Evolutionary conservation across 2,113 vertebrate genomes (phyloP), one percentile per base, ranked within the genome.

Genomic region (Cebidichthys violaceus): DNA sequence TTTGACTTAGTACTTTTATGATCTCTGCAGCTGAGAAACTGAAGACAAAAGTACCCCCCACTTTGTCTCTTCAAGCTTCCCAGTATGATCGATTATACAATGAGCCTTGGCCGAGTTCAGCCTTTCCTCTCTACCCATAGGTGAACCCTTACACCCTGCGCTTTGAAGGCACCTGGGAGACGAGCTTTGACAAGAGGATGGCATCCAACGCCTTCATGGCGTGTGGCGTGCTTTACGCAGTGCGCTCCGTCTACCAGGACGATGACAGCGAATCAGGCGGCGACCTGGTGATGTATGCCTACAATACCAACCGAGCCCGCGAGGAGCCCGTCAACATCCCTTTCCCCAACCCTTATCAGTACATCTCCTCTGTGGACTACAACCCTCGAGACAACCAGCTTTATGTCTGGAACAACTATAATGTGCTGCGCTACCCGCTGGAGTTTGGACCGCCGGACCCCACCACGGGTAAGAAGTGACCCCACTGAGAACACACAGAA

Each of bases 141-240:
- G 97, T 98, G 41, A 99, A 99, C 90, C 97, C 97, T 0, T 99
- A 99, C 93, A 99, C 98, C 0, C 92, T 99, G 47, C 97, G 98
- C 14, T 97, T 99, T 4, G 98, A 99, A 90, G 97, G 97, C 64
- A 98, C 98, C 0, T 99, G 98, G 98, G 97, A 98, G 80, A 99
- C 98, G 0, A 96, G 93, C 70, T 99, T 98, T 4, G 97, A 99
- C 93, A 99, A 99, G 85, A 95, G 98, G 0, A 95, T 98, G 0
- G 98, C 98, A 0, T 98, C 98, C 87, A 97, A 99, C 1, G 98
- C 98, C 84, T 99, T 99, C 95, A 99, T 99, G 98, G 97, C 97
- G 0, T 99, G 97, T 1, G 97, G 98, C 0, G 96, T 98, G 37
- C 97, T 99, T 2, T 99, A 99, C 11, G 98, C 98, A 0, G 92